Evolutionary conservation across 2,113 vertebrate species (phyloP).

Genomic region (Calidris pugnax): DNA sequence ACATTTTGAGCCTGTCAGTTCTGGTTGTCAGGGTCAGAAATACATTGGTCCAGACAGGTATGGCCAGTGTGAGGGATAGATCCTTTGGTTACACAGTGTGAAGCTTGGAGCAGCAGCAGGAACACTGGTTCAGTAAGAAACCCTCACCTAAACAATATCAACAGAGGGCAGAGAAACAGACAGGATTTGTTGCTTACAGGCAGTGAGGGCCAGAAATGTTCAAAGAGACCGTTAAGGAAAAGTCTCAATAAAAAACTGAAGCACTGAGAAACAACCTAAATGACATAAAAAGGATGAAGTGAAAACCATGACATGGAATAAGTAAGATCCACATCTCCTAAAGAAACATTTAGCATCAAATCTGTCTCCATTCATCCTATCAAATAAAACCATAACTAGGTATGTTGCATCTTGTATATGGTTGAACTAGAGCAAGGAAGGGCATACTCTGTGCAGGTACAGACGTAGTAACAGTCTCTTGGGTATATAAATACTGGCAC

Average conservation of each 20-base stretch:
- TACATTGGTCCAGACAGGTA: not conserved
- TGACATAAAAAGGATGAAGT: not conserved
- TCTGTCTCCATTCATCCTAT: not conserved
- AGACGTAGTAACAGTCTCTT: not conserved
- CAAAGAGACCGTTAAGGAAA: not conserved
- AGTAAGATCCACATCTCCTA: not conserved
- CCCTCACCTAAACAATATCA: not conserved
- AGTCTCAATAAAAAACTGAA: not conserved
- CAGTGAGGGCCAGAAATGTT: not conserved
- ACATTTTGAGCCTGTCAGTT: not conserved
- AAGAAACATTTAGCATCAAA: not conserved
- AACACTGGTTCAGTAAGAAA: not conserved
- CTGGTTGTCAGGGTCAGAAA: not conserved
- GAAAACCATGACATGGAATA: not conserved
- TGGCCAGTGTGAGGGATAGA: not conserved
- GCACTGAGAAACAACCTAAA: not conserved
- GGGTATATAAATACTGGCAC: not conserved
- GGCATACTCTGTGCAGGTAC: not conserved
- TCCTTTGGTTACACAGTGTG: not conserved
- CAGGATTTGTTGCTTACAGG: not conserved
- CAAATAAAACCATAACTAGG: not conserved
- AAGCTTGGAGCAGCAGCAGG: not conserved
- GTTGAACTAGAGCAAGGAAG: not conserved
- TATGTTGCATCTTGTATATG: not conserved
- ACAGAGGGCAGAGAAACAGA: not conserved